phyloP scores from a whole-genome alignment of 2,113 vertebrate genomes.

The Engystomops pustulosus region DNA sequence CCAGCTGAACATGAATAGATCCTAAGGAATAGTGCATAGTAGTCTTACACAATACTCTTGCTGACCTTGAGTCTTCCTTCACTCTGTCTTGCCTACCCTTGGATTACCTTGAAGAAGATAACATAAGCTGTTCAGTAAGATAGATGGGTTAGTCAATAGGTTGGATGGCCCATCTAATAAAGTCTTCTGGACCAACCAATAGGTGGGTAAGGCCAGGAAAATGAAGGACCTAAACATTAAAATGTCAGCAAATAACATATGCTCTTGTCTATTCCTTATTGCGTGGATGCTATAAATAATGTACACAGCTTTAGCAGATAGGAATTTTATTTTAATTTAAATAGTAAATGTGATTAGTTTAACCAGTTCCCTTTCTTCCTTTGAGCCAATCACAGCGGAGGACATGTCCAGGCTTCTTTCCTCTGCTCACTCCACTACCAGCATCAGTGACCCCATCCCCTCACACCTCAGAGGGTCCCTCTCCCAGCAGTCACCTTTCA shows the following conservation, averaged over 20 bases:
- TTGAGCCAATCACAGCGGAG: too few relatives aligned
- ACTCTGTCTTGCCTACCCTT: background rate
- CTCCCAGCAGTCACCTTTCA: too few relatives aligned
- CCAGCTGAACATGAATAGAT: background rate
- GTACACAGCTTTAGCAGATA: background rate
- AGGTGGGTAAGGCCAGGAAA: background rate
- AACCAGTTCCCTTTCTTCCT: too few relatives aligned
- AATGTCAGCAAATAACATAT: background rate
- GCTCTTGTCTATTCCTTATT: background rate
- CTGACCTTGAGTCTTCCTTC: background rate
- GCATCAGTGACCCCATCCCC: too few relatives aligned
- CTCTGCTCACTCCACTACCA: too few relatives aligned
- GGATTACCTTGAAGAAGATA: constrained; percentile 9
- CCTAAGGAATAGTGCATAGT: background rate
- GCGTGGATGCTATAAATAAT: background rate
- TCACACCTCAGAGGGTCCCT: too few relatives aligned
- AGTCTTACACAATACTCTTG: background rate
- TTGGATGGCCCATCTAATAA: background rate
- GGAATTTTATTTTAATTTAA: background rate
- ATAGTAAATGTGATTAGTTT: too few relatives aligned
- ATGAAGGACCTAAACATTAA: background rate
- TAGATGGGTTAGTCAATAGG: background rate
- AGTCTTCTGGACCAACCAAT: background rate
- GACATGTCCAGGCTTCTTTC: too few relatives aligned
- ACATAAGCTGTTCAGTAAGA: background rate